These are phyloP conservation scores for Azorinus chamasolen DNA, from an alignment of 2,888 invertebrate genomes.

Conservation along the genomic window DNA sequence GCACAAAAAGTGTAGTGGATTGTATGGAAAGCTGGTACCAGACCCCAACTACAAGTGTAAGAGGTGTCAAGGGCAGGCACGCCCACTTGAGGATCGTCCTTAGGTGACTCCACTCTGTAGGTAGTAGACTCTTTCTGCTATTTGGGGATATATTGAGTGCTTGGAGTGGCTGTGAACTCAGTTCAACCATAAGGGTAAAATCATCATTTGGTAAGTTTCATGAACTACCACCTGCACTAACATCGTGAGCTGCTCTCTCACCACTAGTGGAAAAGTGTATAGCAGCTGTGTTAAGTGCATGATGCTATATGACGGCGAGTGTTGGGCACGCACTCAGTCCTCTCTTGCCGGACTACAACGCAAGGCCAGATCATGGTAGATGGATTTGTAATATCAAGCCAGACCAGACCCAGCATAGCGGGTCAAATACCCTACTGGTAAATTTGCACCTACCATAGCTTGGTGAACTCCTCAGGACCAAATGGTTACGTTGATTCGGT, in stretches of 20 bases:
- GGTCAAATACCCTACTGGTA: conserved; percentile 5
- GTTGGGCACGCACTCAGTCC: conserved; percentile 1
- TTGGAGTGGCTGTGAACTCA: conserved; percentile 8
- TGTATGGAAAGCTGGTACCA: neutral
- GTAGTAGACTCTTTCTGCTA: conserved; percentile 4
- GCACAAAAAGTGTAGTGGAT: neutral
- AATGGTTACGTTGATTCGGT: neutral
- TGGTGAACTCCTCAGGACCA: neutral
- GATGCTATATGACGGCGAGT: conserved; percentile 3
- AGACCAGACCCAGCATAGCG: conserved; percentile 6
- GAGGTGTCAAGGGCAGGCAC: neutral
- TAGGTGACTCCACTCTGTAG: neutral
- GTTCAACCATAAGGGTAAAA: conserved; percentile 7
- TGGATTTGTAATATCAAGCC: conserved; percentile 13
- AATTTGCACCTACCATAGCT: neutral
- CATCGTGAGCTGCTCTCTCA: neutral
- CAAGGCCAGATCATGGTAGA: neutral
- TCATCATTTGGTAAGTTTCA: neutral
- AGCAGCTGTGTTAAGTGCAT: neutral
- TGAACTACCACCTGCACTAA: neutral
- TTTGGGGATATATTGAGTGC: conserved; percentile 1
- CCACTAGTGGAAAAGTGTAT: neutral
- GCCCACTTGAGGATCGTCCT: neutral
- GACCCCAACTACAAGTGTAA: conserved; percentile 4
- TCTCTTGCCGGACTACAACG: neutral